phyloP scores from a whole-genome alignment of 1,140 invertebrate species.

The Propsilocerus akamusi region DNA sequence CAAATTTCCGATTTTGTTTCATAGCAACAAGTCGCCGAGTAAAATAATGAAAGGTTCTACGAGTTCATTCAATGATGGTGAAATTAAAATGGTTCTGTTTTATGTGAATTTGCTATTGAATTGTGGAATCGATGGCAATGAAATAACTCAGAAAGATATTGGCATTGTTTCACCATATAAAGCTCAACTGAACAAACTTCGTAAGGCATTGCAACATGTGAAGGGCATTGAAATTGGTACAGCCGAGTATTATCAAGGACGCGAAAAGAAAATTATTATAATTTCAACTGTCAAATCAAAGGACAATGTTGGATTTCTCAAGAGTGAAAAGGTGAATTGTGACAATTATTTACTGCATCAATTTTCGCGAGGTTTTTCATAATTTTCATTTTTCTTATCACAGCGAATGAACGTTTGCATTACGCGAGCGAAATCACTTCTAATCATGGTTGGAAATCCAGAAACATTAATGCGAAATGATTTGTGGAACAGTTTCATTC shows the following conservation, averaged over 20 bases:
- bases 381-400: too few species aligned
- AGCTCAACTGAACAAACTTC: constrained; percentile 37
- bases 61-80: constrained; percentile 54
- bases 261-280: constrained; percentile 61
- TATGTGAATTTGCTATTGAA: constrained; percentile 29
- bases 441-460: constrained; percentile 70
- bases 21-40: constrained; percentile 20
- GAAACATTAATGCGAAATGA: constrained; percentile 15
- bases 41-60: background rate
- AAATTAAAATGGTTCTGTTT: constrained; percentile 35
- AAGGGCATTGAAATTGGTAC: constrained; percentile 52
- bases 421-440: constrained; percentile 54
- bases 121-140: constrained; percentile 22
- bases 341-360: too few species aligned
- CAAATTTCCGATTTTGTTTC: constrained; percentile 41
- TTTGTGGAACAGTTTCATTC: constrained; percentile 15
- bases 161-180: constrained; percentile 73
- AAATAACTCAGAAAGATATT: constrained; percentile 40
- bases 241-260: constrained; percentile 73
- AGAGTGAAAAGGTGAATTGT: too few species aligned
- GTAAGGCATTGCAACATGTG: constrained; percentile 26
- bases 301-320: constrained; percentile 46
- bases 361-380: too few species aligned
- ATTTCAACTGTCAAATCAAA: constrained; percentile 56
- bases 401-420: constrained; percentile 72